These are phyloP conservation scores for Bibio marci DNA, from an alignment of 2,888 invertebrate species.

Conservation along the genomic window DNA sequence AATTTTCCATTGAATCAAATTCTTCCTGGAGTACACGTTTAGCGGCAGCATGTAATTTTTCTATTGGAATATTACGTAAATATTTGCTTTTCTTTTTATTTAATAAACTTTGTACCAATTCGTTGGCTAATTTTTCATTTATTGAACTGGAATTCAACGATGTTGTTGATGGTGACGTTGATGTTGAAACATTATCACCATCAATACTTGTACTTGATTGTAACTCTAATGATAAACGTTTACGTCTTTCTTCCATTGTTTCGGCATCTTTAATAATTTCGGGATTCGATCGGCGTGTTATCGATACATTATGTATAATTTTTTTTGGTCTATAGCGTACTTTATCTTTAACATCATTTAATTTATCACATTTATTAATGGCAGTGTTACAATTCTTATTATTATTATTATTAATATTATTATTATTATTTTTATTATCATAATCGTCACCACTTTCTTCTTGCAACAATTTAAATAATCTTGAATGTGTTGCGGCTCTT, in stretches of 20 bases:
- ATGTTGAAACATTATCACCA: slow-evolving; percentile 34
- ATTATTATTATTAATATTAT: slow-evolving; percentile 15
- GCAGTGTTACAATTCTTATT: slow-evolving; percentile 11
- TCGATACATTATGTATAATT: slow-evolving; percentile 29
- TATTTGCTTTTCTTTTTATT: slow-evolving; percentile 35
- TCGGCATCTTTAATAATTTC: slow-evolving; percentile 23
- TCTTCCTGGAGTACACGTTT: slow-evolving; percentile 39
- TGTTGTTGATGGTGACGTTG: slow-evolving; percentile 34
- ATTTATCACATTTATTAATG: background rate
- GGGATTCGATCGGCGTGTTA: slow-evolving; percentile 26
- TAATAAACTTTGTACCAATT: slow-evolving; percentile 38
- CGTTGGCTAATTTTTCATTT: slow-evolving; percentile 38
- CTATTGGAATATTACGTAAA: slow-evolving; percentile 35
- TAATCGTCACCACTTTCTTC: slow-evolving; percentile 32
- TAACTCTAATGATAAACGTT: slow-evolving; percentile 34
- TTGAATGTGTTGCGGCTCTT: slow-evolving; percentile 53
- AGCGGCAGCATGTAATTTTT: slow-evolving; percentile 39
- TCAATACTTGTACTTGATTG: slow-evolving; percentile 29
- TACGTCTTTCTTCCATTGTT: slow-evolving; percentile 29
- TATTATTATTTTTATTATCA: slow-evolving; percentile 17
- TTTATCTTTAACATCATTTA: background rate
- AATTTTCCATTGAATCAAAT: slow-evolving; percentile 30
- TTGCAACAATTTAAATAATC: slow-evolving; percentile 47
- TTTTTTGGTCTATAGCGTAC: slow-evolving; percentile 16
- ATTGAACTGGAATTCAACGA: slow-evolving; percentile 28